Percentiles rank a stretch among this genome's conserved stretches.
These are phyloP conservation scores for Euzophera pinguis DNA, from an alignment of 2,888 invertebrate genomes.

Conservation along the genomic window DNA sequence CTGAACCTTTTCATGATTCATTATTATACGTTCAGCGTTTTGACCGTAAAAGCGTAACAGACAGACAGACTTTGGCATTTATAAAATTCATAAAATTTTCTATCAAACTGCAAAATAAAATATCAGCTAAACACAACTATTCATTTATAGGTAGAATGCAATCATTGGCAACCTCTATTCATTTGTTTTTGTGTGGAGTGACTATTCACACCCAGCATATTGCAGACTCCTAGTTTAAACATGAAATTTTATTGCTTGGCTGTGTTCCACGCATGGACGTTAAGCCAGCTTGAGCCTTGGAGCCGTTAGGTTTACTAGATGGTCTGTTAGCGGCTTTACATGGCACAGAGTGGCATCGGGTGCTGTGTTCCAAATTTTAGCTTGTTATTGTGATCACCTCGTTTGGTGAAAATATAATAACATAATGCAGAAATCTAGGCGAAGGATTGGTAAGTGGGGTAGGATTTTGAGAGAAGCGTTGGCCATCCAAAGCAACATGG, in stretches of 20 bases:
- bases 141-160: slow-evolving; percentile 10
- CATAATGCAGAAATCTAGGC: too few relatives aligned
- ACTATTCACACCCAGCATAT: slow-evolving; percentile 55
- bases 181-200: slow-evolving; percentile 5
- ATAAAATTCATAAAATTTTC: too few relatives aligned
- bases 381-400: background rate
- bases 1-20: too few relatives aligned
- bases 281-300: slow-evolving; percentile 60
- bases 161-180: background rate
- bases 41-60: too few relatives aligned
- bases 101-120: too few relatives aligned
- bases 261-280: slow-evolving; percentile 72
- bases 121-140: too few relatives aligned
- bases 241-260: slow-evolving; percentile 78
- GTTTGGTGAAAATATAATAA: too few relatives aligned
- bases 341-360: slow-evolving; percentile 28
- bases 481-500: too few relatives aligned
- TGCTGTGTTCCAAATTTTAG: slow-evolving; percentile 24
- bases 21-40: too few relatives aligned
- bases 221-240: slow-evolving; percentile 65
- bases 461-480: too few relatives aligned
- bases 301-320: slow-evolving; percentile 61
- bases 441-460: too few relatives aligned
- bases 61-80: too few relatives aligned
- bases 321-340: slow-evolving; percentile 47